Conservation (phyloP, 2,888 invertebrate genomes). For the Eupithecia abbreviata region DNA sequence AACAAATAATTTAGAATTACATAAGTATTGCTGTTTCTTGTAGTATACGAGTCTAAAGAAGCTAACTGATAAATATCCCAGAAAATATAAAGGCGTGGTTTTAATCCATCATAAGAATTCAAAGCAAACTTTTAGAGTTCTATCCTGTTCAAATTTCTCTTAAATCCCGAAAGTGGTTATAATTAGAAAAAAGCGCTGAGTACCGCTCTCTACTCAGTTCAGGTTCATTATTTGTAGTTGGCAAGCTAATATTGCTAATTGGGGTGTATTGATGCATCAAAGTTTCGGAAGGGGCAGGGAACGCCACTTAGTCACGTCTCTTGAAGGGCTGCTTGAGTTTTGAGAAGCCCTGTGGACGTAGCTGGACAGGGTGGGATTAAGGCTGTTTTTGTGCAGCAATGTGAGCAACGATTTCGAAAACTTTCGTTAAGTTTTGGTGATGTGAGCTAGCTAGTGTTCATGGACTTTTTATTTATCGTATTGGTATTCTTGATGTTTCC, state of each 20-base stretch:
- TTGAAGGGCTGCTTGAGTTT: constrained; percentile 33
- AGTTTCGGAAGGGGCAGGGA: constrained; percentile 33
- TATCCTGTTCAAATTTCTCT: background rate
- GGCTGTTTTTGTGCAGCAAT: background rate
- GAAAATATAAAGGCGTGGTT: background rate
- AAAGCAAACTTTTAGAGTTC: too few species aligned
- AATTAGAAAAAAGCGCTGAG: constrained; percentile 7
- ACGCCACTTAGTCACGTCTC: constrained; percentile 40
- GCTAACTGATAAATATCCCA: background rate
- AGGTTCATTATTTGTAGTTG: constrained; percentile 32
- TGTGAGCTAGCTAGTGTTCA: background rate
- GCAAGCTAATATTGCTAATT: constrained; percentile 33
- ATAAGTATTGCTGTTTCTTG: background rate
- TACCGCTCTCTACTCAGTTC: constrained; percentile 14
- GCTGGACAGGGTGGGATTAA: constrained; percentile 4
- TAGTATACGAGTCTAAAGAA: background rate
- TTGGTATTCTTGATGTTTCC: background rate
- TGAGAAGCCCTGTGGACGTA: constrained; percentile 31
- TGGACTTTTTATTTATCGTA: background rate
- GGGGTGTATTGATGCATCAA: constrained; percentile 33
- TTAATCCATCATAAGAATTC: too few species aligned
- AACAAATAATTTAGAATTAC: too few species aligned
- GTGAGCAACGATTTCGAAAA: background rate
- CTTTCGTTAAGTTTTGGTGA: background rate
- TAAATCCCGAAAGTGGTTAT: background rate